Evolutionary conservation across 2,888 invertebrate species (phyloP).

Genomic region (Aethes cnicana): DNA sequence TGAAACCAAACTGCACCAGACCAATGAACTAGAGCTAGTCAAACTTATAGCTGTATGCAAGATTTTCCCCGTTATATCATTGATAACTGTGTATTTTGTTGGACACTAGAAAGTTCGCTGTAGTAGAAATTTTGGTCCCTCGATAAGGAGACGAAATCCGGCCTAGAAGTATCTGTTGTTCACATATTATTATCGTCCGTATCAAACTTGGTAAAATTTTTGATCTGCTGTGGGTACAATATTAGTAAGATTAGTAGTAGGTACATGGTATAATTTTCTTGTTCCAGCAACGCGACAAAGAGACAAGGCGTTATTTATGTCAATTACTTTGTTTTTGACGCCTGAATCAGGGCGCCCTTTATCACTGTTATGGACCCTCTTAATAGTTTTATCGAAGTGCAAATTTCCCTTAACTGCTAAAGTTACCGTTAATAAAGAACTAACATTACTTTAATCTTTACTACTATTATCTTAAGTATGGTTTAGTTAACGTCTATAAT

Average conservation of each 20-base stretch:
- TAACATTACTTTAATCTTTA: conserved; percentile 26
- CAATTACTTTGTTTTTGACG: conserved; percentile 32
- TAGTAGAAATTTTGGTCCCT: too few relatives aligned
- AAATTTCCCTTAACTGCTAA: conserved; percentile 49
- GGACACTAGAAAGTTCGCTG: too few relatives aligned
- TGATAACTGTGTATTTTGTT: conserved; percentile 19
- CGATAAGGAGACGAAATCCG: too few relatives aligned
- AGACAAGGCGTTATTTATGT: conserved; percentile 5
- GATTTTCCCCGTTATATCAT: conserved; percentile 29
- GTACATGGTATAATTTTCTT: too few relatives aligned
- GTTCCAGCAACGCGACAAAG: not conserved
- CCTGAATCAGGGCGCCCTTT: conserved; percentile 23
- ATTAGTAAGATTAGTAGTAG: too few relatives aligned
- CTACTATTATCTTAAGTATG: not conserved
- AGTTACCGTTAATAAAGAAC: conserved; percentile 28
- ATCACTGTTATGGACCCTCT: conserved; percentile 42
- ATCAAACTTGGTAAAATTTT: too few relatives aligned
- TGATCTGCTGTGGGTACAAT: too few relatives aligned
- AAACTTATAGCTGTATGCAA: conserved; percentile 39
- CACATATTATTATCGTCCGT: too few relatives aligned
- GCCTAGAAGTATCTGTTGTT: too few relatives aligned
- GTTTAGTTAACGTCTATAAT: conserved; percentile 3
- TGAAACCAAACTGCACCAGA: conserved; percentile 65
- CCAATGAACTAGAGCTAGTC: conserved; percentile 54
- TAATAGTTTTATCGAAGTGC: conserved; percentile 48